Conservation (phyloP, 2,113 vertebrate genomes). For the Nettapus auritus region DNA sequence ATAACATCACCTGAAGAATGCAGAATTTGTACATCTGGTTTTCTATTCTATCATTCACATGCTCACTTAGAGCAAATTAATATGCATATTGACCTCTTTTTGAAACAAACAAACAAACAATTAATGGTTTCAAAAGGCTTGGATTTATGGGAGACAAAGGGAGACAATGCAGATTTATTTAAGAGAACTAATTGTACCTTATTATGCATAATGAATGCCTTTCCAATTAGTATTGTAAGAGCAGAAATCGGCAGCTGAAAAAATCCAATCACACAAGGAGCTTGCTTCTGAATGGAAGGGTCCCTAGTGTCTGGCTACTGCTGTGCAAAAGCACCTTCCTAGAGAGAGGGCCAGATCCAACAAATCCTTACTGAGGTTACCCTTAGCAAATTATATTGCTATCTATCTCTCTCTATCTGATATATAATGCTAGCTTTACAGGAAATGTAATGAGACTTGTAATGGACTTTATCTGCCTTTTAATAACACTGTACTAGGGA, state of each 20-base stretch:
- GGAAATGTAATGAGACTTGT: slow-evolving; percentile 31
- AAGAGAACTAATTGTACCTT: slow-evolving; percentile 39
- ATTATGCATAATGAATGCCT: slow-evolving; percentile 23
- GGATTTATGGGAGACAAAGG: slow-evolving; percentile 14
- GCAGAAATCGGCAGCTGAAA: slow-evolving; percentile 18
- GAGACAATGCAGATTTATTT: slow-evolving; percentile 14
- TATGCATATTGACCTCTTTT: slow-evolving; percentile 3
- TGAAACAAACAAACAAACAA: neutral
- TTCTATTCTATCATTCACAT: slow-evolving; percentile 14
- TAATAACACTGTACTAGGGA: neutral
- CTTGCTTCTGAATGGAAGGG: neutral
- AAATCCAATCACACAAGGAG: neutral
- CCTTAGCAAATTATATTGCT: neutral
- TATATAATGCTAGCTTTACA: neutral
- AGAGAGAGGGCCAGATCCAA: neutral
- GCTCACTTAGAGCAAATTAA: neutral
- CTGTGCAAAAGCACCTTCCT: neutral
- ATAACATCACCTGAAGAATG: neutral
- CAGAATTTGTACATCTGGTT: neutral
- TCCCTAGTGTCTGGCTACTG: neutral
- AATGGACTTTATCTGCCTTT: slow-evolving; percentile 32
- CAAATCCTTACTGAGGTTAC: neutral
- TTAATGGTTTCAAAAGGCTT: neutral
- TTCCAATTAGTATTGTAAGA: slow-evolving; percentile 17
- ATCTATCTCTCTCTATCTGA: neutral